phyloP scores from a whole-genome alignment of 30 jellyfish, hydroid and myxozoan genomes.

The Hydra vulgaris region DNA sequence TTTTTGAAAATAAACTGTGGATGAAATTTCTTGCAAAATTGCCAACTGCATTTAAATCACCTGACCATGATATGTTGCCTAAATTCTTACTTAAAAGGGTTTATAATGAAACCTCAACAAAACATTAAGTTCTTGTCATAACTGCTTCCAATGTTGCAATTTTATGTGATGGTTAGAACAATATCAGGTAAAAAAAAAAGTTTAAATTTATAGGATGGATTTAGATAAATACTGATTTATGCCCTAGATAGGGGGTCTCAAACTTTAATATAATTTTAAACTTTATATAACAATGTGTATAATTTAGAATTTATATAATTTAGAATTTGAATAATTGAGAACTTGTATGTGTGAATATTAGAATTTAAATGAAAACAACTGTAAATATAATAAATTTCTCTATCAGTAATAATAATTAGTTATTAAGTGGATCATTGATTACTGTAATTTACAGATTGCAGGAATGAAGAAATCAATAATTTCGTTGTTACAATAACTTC shows the following conservation, averaged over 20 bases:
- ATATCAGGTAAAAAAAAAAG: not conserved
- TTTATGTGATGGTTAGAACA: not conserved
- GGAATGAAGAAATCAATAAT: not conserved
- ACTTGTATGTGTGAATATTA: not conserved
- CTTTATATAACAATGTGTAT: not conserved
- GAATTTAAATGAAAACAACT: not conserved
- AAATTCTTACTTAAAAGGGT: not conserved
- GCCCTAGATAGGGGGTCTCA: not conserved
- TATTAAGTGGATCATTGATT: too few species aligned
- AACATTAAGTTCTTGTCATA: not conserved
- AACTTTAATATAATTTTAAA: not conserved
- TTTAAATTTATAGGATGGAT: not conserved
- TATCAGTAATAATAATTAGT: too few species aligned
- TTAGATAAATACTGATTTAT: not conserved
- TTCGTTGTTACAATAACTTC: not conserved
- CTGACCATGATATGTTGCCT: not conserved
- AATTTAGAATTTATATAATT: not conserved
- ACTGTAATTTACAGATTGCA: not conserved
- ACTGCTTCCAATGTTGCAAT: not conserved
- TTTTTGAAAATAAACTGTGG: not conserved
- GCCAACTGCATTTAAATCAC: not conserved
- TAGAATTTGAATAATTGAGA: not conserved
- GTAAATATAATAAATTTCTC: not conserved
- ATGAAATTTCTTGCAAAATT: not conserved
- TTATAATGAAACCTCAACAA: not conserved